Percentiles rank a stretch among this genome's conserved stretches.
phyloP scores from a whole-genome alignment of 2,888 invertebrate species.

The Rhodophaea formosa region DNA sequence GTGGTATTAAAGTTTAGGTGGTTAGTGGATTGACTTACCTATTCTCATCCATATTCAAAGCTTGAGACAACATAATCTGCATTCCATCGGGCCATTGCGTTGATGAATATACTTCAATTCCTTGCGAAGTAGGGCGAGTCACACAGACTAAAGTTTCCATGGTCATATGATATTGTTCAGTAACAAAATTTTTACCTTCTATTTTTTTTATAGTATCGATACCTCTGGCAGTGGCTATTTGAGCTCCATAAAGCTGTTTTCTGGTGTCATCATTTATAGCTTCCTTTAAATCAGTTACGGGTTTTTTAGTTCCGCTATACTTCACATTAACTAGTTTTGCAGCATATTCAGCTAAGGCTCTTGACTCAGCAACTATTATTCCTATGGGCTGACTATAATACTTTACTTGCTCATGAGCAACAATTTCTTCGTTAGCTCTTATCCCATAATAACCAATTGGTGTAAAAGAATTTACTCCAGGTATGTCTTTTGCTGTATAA shows the following conservation, averaged over 20 bases:
- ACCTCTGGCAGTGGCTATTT: conserved; percentile 47
- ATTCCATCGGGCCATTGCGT: conserved; percentile 82
- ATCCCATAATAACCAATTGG: conserved; percentile 29
- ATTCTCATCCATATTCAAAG: conserved; percentile 70
- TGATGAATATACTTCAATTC: conserved; percentile 82
- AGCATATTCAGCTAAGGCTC: conserved; percentile 76
- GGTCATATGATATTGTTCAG: conserved; percentile 85
- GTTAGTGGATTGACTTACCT: too few relatives aligned
- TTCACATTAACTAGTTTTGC: conserved; percentile 77
- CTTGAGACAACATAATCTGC: conserved; percentile 75
- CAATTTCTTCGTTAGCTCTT: conserved; percentile 62
- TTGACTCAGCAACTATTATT: conserved; percentile 80
- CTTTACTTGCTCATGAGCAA: conserved; percentile 43
- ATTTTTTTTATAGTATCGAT: conserved; percentile 63
- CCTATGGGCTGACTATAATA: conserved; percentile 54
- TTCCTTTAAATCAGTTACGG: conserved; percentile 45
- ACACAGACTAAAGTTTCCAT: conserved; percentile 87
- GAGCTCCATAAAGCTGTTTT: background rate
- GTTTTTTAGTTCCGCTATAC: conserved; percentile 63
- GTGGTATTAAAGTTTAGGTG: too few relatives aligned
- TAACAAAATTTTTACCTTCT: conserved; percentile 75
- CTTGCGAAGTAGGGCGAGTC: conserved; percentile 85
- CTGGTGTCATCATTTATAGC: conserved; percentile 37
- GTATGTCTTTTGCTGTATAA: conserved; percentile 81
- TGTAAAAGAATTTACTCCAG: conserved; percentile 82